A percentile compares a stretch with the other conserved stretches of the same genome.
These are phyloP conservation scores for Dinothrombium tinctorium DNA, from an alignment of 1,140 invertebrate species.

Conservation along the genomic window DNA sequence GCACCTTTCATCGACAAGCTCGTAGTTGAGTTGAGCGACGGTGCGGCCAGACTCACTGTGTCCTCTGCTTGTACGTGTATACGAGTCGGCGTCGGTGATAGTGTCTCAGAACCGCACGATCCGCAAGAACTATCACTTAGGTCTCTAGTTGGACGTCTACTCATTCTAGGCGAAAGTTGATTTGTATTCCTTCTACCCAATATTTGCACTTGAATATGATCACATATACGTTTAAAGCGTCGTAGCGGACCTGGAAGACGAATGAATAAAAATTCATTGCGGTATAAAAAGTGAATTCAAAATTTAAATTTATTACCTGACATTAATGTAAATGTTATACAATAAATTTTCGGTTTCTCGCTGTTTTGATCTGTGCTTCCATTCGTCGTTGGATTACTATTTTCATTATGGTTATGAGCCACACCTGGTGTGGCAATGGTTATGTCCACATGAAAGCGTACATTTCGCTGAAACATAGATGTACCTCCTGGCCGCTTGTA, in stretches of 20 bases:
- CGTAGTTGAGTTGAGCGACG: slow-evolving; percentile 3
- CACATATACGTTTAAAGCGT: slow-evolving; percentile 78
- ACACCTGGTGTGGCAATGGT: slow-evolving; percentile 20
- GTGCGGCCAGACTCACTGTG: slow-evolving; percentile 9
- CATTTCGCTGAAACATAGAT: slow-evolving; percentile 88
- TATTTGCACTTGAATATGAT: slow-evolving; percentile 77
- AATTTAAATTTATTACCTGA: slow-evolving; percentile 59
- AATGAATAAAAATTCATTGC: slow-evolving; percentile 1
- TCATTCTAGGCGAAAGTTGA: slow-evolving; percentile 34
- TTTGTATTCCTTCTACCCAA: slow-evolving; percentile 26
- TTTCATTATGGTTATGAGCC: slow-evolving; percentile 11
- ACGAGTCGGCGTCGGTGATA: slow-evolving; percentile 24
- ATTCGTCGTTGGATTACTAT: slow-evolving; percentile 8
- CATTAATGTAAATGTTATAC: slow-evolving; percentile 80
- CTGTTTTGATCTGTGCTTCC: slow-evolving; percentile 8
- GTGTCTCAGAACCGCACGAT: slow-evolving; percentile 49
- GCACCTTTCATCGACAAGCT: slow-evolving; percentile 4
- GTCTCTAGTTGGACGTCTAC: slow-evolving; percentile 30
- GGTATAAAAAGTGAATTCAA: no score
- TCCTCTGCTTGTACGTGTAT: slow-evolving; percentile 13
- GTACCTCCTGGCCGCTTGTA: slow-evolving; percentile 69
- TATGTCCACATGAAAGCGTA: slow-evolving; percentile 65
- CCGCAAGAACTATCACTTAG: slow-evolving; percentile 53
- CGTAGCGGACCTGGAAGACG: slow-evolving; percentile 55
- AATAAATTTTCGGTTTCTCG: slow-evolving; percentile 54